Percentiles rank a stretch among this genome's conserved stretches.
Conservation (phyloP, 2,797 vertebrate genomes). For the Anas bernieri region DNA sequence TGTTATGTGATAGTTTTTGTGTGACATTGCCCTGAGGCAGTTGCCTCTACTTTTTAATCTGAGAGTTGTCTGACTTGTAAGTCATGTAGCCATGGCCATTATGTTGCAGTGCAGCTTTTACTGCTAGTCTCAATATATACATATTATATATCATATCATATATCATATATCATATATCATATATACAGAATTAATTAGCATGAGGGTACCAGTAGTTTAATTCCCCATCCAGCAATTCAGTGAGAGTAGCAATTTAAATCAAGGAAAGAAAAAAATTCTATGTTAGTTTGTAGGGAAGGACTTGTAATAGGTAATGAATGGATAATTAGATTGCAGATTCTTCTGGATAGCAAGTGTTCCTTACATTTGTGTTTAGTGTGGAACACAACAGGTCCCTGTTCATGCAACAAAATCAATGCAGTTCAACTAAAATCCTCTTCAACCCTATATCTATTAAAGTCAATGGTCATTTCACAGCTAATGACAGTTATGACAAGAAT, state of each 20-base stretch:
- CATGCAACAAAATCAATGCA: background rate
- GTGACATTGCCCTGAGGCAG: background rate
- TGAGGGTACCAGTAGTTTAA: background rate
- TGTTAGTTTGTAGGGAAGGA: background rate
- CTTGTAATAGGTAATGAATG: background rate
- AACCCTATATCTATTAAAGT: background rate
- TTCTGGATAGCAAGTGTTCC: background rate
- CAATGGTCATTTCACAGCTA: background rate
- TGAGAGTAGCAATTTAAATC: background rate
- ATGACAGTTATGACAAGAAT: background rate
- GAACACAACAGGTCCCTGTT: background rate
- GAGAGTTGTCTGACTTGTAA: background rate
- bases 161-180: no score
- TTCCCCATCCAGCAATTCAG: background rate
- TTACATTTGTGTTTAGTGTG: background rate
- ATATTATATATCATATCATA: no score
- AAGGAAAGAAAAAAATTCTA: background rate
- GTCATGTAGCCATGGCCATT: background rate
- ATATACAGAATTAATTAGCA: background rate
- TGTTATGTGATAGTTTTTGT: background rate
- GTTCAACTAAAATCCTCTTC: background rate
- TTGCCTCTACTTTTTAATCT: background rate
- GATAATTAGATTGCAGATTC: background rate
- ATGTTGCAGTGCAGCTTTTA: background rate
- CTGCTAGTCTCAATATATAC: background rate